Evolutionary conservation across 2,888 invertebrate genomes (phyloP), one percentile per base, ranked within the genome.

Genomic region (Ceriagrion tenellum): DNA sequence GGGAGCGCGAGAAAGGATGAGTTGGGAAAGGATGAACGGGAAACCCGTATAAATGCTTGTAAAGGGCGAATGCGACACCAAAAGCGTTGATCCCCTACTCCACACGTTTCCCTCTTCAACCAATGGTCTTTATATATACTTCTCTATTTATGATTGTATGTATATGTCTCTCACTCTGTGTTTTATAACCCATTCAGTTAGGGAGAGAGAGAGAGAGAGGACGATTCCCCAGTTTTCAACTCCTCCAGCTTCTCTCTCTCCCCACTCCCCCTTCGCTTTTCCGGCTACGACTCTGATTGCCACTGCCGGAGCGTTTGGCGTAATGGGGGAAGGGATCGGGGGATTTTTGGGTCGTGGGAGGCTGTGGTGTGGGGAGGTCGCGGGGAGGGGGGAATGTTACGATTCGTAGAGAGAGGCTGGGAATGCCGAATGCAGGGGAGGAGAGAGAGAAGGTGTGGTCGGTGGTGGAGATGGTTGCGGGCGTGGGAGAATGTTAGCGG

Each of bases 201-300:
- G 69, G n/a, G 69, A 69, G 69, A 69, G 69, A 69, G 81, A 81
- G 81, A 35, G 81, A 35, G 63, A 26, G 63, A 63, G 63, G 47
- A 47, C 47, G 47, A 47, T 63, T 55, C 90, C 91, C 81, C 81
- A 30, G 91, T 69, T 91, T 90, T 59, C 91, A 91, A 91, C 63
- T 91, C 63, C 69, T 91, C 63, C 81, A 91, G 63, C 63, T 47
- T 47, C 47, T 47, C 47, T 63, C 91, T 35, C 40, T 26, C 26
- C 40, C 47, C 56, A 18, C 90, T 59, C 55, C 90, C 30, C 30
- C n/a, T 6, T 59, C 47, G 90, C 90, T 90, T 91, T 91, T 91
- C 91, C 91, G 91, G 91, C 63, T 91, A 63, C 55, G 91, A 91
- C 91, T 91, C 91, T 91, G 91, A 91, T 91, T 91, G 91, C 91